Base-by-base conservation (phyloP, 2,797 vertebrate species). In the Hydrophis major region DNA sequence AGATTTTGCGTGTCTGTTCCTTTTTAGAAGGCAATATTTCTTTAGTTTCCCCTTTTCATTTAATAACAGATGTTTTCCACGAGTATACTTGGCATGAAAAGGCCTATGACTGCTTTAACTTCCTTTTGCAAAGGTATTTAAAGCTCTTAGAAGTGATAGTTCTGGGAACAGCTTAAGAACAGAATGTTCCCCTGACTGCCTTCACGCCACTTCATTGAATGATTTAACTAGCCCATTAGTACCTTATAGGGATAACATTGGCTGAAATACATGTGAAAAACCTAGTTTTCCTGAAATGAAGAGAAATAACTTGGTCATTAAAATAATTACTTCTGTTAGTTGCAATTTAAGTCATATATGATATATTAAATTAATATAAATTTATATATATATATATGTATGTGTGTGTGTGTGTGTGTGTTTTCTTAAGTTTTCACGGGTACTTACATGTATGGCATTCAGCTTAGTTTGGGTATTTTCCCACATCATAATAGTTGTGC, bases 121-220 rank as follows among this genome's bases (percentile, higher is more conserved):
- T 90, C 88, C 50, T 53, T 61, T 50, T 56, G 86, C 57, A 63
- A 90, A 25, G 61, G 56, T 91, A 91, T 89, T 91, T 93, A 59
- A 63, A 91, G 83, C 25, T 91, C 78, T 92, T 28, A 83, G 74
- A 93, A 94, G 63, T 83, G 42, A 32, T 57, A 89, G 61, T 90
- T 69, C 16, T 57, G 32, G 61, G 18, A 37, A 90, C 20, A 83
- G 60, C 32, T n/a, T 90, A 88, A 86, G 88, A 88, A 88, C 83
- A 53, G 27, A 93, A 57, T 47, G 78, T 91, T 55, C 61, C 87
- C 22, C 32, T 37, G 3, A 47, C 55, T 86, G 47, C 55, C 37
- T 92, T 90, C 28, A 27, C 10, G 1, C 32, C 56, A 37, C 22
- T 5, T 50, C 10, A 88, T 22, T 90, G 55, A 89, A 10, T 22